phyloP scores from a whole-genome alignment of 2,797 vertebrate species.

The Rhinoraja longicauda region DNA sequence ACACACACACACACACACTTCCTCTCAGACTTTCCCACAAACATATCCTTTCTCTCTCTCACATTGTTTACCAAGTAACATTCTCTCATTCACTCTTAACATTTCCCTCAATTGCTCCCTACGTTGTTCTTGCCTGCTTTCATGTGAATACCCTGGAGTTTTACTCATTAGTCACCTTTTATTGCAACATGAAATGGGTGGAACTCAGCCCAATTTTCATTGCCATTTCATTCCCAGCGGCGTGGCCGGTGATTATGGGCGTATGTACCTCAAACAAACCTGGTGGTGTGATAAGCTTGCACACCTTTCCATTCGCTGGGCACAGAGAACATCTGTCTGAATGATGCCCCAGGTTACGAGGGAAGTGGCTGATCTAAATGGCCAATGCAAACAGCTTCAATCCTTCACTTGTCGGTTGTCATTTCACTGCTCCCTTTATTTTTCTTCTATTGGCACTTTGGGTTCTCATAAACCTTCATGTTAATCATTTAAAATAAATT shows the following conservation, averaged over 20 bases:
- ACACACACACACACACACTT: no score
- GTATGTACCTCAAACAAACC: background rate
- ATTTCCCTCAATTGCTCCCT: background rate
- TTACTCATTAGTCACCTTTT: background rate
- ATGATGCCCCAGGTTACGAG: background rate
- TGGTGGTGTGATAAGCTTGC: background rate
- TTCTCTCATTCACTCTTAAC: background rate
- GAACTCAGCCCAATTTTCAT: background rate
- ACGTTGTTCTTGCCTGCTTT: background rate
- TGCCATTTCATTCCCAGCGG: background rate
- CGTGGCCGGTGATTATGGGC: no score
- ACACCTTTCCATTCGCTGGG: background rate
- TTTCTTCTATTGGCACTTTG: background rate
- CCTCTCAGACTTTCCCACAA: no score
- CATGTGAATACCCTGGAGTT: background rate
- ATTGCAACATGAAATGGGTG: background rate
- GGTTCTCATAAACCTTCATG: background rate
- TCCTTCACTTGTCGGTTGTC: background rate
- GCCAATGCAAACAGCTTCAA: background rate
- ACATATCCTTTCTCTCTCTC: no score
- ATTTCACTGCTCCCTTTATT: background rate
- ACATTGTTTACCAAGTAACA: background rate
- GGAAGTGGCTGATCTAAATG: background rate
- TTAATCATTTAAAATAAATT: background rate
- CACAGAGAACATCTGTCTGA: background rate